These are phyloP conservation scores for Alfaro cultratus DNA, from an alignment of 2,797 vertebrate genomes.

Conservation along the genomic window DNA sequence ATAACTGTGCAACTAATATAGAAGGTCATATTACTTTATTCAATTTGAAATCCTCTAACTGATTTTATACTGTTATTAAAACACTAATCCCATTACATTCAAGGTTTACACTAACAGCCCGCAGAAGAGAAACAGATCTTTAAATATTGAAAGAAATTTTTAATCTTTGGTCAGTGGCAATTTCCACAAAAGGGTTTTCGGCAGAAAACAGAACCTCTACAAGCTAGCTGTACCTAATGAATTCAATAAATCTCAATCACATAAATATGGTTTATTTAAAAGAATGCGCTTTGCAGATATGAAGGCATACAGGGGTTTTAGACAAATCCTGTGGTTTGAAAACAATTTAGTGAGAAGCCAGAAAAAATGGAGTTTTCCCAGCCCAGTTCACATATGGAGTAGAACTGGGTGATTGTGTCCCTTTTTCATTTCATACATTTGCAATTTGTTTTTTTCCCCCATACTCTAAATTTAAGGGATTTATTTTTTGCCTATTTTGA, in stretches of 20 bases:
- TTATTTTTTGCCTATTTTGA: too few species aligned
- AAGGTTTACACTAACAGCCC: neutral
- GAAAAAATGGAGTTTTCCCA: neutral
- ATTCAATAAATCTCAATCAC: neutral
- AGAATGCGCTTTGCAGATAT: neutral
- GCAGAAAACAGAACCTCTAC: neutral
- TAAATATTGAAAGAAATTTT: neutral
- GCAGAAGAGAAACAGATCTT: neutral
- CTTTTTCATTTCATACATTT: neutral
- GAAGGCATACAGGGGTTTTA: neutral
- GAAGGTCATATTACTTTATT: neutral
- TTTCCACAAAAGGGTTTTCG: neutral
- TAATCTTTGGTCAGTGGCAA: neutral
- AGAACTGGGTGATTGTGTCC: neutral
- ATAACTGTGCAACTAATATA: neutral
- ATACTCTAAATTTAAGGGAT: neutral
- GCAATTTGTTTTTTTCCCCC: neutral
- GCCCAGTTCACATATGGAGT: neutral
- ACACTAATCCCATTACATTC: neutral
- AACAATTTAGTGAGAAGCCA: neutral
- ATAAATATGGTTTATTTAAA: neutral
- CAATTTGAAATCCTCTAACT: neutral
- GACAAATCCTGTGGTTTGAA: neutral
- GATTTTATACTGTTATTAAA: neutral
- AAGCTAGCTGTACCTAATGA: neutral